Conservation (phyloP, 37 sponge, comb jelly and placozoan genomes). For the Ephydatia muelleri region DNA sequence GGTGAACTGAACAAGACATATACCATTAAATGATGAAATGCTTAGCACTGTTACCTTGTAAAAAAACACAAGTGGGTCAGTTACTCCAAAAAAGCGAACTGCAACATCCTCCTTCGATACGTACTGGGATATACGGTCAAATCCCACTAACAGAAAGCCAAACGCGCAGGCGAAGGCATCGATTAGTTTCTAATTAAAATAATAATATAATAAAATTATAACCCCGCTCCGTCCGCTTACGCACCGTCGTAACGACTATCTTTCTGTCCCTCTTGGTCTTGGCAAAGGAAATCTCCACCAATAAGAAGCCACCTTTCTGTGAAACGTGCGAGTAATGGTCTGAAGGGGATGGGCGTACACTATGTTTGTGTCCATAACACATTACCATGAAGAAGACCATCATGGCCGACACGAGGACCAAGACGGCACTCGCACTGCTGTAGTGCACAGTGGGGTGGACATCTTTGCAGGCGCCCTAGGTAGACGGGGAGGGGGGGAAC, state of each 20-base stretch:
- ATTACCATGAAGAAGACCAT: constrained; percentile 77
- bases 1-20: constrained; percentile 61
- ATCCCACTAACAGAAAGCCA: constrained; percentile 88
- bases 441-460: constrained; percentile 7
- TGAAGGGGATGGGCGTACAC: too few relatives aligned
- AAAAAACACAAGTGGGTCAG: constrained; percentile 73
- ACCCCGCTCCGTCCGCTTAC: background rate
- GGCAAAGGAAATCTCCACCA: constrained; percentile 82
- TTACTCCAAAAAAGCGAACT: constrained; percentile 41
- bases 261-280: constrained; percentile 64
- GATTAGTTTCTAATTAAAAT: constrained; percentile 66
- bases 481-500: too few relatives aligned
- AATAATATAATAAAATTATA: too few relatives aligned
- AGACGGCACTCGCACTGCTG: constrained; percentile 62
- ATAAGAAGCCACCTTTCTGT: constrained; percentile 92
- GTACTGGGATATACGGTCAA: constrained; percentile 60
- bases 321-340: background rate
- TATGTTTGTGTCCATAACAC: too few relatives aligned
- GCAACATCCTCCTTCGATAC: constrained; percentile 16
- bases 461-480: too few relatives aligned
- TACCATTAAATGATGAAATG: too few relatives aligned
- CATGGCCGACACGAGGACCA: constrained; percentile 63
- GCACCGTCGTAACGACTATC: constrained; percentile 68
- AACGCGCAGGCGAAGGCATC: constrained; percentile 93
- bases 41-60: constrained; percentile 51